A percentile compares a stretch with the other conserved stretches of the same genome.
Evolutionary conservation across 2,113 vertebrate genomes (phyloP).

Genomic region (Tor tambroides): DNA sequence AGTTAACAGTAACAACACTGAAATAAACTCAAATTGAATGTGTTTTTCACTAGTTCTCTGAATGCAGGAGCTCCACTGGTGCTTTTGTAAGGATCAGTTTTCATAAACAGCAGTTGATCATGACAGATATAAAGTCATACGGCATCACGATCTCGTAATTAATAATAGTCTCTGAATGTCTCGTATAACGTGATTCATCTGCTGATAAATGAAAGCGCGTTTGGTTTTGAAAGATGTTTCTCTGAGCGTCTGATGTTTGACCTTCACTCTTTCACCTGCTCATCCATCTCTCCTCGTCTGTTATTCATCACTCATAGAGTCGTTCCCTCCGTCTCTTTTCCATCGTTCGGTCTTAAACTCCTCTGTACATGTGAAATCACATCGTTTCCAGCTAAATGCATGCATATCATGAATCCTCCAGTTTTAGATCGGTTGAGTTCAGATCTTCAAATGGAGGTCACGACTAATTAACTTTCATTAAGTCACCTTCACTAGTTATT

Average conservation of each 20-base stretch:
- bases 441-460: too few species aligned
- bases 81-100: not conserved
- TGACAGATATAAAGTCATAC: not conserved
- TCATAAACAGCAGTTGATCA: not conserved
- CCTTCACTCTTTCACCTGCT: not conserved
- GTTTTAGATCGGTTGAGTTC: too few species aligned
- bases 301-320: not conserved
- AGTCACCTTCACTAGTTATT: too few species aligned
- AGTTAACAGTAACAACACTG: too few species aligned
- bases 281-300: not conserved
- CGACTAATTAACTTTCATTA: too few species aligned
- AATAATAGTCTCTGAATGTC: not conserved
- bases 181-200: not conserved
- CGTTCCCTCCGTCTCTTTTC: not conserved
- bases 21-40: not conserved
- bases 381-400: too few species aligned
- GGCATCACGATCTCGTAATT: too few species aligned
- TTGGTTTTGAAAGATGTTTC: not conserved
- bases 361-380: not conserved
- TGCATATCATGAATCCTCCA: too few species aligned
- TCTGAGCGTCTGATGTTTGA: not conserved
- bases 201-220: not conserved
- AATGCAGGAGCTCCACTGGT: not conserved
- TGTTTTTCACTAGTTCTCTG: not conserved
- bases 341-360: not conserved